Evolutionary conservation across 1,140 invertebrate species (phyloP), one percentile per base, ranked within the genome.

Genomic region (Polyergus mexicanus): DNA sequence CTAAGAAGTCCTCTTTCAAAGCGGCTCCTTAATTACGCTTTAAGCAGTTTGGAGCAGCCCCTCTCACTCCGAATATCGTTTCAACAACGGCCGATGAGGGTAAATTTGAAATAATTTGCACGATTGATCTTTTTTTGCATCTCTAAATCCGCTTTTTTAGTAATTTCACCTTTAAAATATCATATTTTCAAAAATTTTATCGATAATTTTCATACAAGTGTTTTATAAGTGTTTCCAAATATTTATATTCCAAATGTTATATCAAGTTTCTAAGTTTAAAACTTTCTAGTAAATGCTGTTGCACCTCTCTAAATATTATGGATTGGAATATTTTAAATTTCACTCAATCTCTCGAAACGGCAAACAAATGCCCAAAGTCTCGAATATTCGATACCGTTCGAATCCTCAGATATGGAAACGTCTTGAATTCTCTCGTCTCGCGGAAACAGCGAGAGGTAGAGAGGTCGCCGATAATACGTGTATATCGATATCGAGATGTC

Each of bases 401-500:
- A 71, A 71, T 71, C 35, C 51, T 16, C 8, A 16, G 25, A 72
- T 74, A 62, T n/a, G 77, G 51, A 80, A 54, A 44, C 41, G 68
- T 83, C 78, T 83, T 83, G 78, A 83, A 83, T 74, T 83, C 38
- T 83, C 38, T 54, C 35, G 47, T 72, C 35, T 41, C 28, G 25
- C 38, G 68, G 32, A 13, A 60, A 56, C 47, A 22, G 47, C 16
- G n/a, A n/a, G n/a, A 51, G 44, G 13, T 47, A 54, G 62, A 16
- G 35, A n/a, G 13, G 2, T 13, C 66, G 44, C 13, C 2, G 60
- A 47, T 66, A 51, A 32, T 38, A 6, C 22, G 8, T 78, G 25
- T 60, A 72, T 35, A 74, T 84, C 88, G 68, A 89, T 87, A 84
- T 87, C 85, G 76, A 76, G 74, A 84, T 54, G 88, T 90, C 77